Evolutionary conservation across 92 coral and sea anemone genomes (phyloP).

Genomic region (Heteractis magnifica): DNA sequence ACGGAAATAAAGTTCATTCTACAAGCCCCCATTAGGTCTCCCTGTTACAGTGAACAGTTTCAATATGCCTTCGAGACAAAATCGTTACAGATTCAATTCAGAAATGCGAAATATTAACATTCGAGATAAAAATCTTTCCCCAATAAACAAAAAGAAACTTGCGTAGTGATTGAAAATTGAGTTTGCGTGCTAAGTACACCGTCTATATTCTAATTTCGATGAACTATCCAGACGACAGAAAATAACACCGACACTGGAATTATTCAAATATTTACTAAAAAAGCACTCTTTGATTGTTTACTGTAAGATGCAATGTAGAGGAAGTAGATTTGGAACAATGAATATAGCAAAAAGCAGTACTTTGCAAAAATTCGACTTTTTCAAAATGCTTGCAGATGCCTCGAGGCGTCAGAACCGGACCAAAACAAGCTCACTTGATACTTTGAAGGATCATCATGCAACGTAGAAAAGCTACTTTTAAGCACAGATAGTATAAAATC

Average conservation of each 20-base stretch:
- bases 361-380: not conserved
- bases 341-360: not conserved
- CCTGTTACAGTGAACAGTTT: not conserved
- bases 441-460: not conserved
- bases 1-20: slow-evolving; percentile 16
- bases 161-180: not conserved
- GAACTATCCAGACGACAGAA: slow-evolving; percentile 2
- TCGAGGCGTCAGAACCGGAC: slow-evolving; percentile 1
- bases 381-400: not conserved
- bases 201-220: not conserved
- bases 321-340: not conserved
- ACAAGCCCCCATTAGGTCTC: not conserved
- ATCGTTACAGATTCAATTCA: not conserved
- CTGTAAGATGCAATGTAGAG: not conserved
- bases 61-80: not conserved
- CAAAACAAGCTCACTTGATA: not conserved
- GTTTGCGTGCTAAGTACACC: slow-evolving; percentile 14
- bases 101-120: not conserved
- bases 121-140: not conserved
- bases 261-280: slow-evolving; percentile 26
- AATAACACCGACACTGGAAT: slow-evolving; percentile 7
- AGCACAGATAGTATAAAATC: not conserved
- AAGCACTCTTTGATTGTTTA: not conserved
- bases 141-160: not conserved
- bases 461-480: not conserved